These are phyloP conservation scores for Ecdyonurus torrentis DNA, from an alignment of 2,888 invertebrate species.

Conservation along the genomic window DNA sequence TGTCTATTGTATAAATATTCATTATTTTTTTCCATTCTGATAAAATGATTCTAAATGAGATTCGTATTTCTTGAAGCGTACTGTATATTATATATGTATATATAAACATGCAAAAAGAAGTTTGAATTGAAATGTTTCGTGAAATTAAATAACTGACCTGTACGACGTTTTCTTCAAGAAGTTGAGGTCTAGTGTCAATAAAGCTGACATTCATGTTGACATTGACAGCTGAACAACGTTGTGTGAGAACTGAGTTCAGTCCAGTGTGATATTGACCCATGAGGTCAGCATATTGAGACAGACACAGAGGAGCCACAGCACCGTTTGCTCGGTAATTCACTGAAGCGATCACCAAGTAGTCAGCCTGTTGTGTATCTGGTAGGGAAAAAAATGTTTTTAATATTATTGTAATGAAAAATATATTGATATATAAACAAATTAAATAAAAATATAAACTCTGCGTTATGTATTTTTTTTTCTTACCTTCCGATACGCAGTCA, in stretches of 20 bases:
- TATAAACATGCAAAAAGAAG: too few species aligned
- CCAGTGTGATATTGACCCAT: constrained; percentile 62
- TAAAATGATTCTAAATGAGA: too few species aligned
- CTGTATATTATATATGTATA: too few species aligned
- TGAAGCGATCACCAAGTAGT: constrained; percentile 75
- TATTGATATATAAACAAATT: neutral
- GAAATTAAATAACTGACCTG: constrained; percentile 36
- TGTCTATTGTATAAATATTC: too few species aligned
- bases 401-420: neutral
- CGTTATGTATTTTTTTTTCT: too few species aligned
- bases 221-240: constrained; percentile 85
- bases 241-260: constrained; percentile 66
- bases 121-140: too few species aligned
- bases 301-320: constrained; percentile 67
- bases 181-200: constrained; percentile 58
- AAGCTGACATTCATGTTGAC: constrained; percentile 90
- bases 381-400: too few species aligned
- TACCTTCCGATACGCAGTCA: constrained; percentile 86
- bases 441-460: neutral
- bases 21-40: neutral
- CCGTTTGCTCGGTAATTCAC: constrained; percentile 80
- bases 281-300: constrained; percentile 70
- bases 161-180: constrained; percentile 73
- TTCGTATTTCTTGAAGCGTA: too few species aligned
- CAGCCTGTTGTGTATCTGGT: constrained; percentile 81